Percentiles rank a stretch among this genome's conserved stretches.
Evolutionary conservation across 2,888 invertebrate species (phyloP).

Genomic region (Thymelicus lineola): DNA sequence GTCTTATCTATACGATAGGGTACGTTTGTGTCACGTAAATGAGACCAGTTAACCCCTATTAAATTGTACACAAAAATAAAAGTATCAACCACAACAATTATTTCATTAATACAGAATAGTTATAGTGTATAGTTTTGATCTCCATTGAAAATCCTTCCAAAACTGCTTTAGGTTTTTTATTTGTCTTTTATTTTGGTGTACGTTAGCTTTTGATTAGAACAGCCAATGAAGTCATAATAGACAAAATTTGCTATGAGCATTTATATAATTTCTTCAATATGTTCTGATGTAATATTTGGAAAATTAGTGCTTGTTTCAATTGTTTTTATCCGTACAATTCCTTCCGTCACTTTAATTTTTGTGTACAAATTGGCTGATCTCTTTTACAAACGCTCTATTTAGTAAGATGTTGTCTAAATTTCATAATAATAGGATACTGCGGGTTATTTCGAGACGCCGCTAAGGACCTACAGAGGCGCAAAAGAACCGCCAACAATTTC

Average conservation of each 20-base stretch:
- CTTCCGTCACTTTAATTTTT: not conserved
- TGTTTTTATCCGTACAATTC: no score
- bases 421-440: slow-evolving; percentile 19
- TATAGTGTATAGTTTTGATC: no score
- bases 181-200: no score
- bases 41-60: not conserved
- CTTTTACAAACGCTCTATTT: not conserved
- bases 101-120: no score
- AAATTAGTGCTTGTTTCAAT: no score
- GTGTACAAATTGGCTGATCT: not conserved
- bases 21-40: slow-evolving; percentile 1
- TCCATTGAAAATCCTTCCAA: no score
- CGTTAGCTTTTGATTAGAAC: no score
- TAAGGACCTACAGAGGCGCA: slow-evolving; percentile 24
- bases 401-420: slow-evolving; percentile 14
- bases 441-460: slow-evolving; percentile 10
- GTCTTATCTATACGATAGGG: not conserved
- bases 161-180: no score
- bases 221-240: no score
- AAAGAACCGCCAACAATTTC: slow-evolving; percentile 6
- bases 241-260: no score
- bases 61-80: not conserved
- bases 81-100: not conserved
- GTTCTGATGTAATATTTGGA: no score
- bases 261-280: no score